Base-by-base conservation (phyloP, 2,888 invertebrate genomes). In the Corythucha ciliata region DNA sequence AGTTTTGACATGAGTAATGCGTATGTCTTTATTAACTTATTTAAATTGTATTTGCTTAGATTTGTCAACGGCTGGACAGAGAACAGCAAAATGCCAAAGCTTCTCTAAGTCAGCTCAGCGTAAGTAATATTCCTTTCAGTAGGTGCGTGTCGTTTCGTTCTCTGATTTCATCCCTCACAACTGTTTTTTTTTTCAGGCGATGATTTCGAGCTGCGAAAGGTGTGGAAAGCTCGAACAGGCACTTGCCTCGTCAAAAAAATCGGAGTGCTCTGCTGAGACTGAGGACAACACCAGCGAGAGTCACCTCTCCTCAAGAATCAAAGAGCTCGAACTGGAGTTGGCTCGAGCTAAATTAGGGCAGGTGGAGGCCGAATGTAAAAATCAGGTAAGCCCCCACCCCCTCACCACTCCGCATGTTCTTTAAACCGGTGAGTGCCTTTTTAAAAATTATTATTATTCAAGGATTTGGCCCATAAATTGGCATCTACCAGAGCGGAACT, bases 341-440 rank as follows among this genome's bases (percentile, higher is more conserved):
- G 98, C 97, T 2, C 90, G 93, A 67, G 92, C 96, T 1, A 98
- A 98, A 69, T 72, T 98, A 59, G 93, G 92, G 0, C 84, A 96
- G 59, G 98, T 97, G 4, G 94, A 98, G 70, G 89, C 93, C 1
- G 90, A 96, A 71, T 96, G 96, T 72, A 81, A 83, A 66, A 93
- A 91, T 69, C 94, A 94, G 77, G 86, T 80, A 61, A 52, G 60
- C 21, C 14, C 33, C 33, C 33, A 33, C 18, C 14, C 14, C 14
- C 18, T 33, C 14, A 33, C 14, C 33, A 7, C 44, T n/a, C n/a
- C n/a, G n/a, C n/a, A n/a, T n/a, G n/a, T n/a, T n/a, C n/a, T n/a
- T n/a, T n/a, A n/a, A n/a, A n/a, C n/a, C n/a, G n/a, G n/a, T n/a
- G n/a, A n/a, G n/a, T n/a, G n/a, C n/a, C n/a, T n/a, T n/a, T n/a